Conservation (phyloP, 2,888 invertebrate species). For the Hesperia comma region DNA sequence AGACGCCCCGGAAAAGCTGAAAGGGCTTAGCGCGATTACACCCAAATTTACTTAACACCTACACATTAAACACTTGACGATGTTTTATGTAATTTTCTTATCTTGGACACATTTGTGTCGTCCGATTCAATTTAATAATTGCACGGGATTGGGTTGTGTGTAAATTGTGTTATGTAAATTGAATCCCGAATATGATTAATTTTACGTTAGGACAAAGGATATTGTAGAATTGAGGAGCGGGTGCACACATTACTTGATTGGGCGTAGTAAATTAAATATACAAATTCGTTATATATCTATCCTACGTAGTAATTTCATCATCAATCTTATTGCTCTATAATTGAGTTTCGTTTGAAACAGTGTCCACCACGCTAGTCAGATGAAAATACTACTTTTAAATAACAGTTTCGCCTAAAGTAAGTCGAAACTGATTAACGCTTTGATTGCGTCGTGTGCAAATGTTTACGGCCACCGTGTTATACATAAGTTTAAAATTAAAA, state of each 20-base stretch:
- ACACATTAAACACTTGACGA: conserved; percentile 75
- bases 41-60: conserved; percentile 84
- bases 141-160: conserved; percentile 69
- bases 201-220: conserved; percentile 58
- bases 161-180: conserved; percentile 72
- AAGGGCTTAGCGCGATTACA: conserved; percentile 82
- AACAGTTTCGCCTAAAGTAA: too few species aligned
- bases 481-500: too few species aligned
- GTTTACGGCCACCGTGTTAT: too few species aligned
- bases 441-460: too few species aligned
- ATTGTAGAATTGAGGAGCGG: conserved; percentile 41
- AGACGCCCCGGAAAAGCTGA: conserved; percentile 57
- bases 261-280: conserved; percentile 52
- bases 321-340: too few species aligned
- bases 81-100: conserved; percentile 76
- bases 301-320: background rate
- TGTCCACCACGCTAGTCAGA: too few species aligned
- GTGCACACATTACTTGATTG: conserved; percentile 56
- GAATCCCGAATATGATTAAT: conserved; percentile 69
- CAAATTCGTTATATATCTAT: conserved; percentile 8
- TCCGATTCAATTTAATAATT: conserved; percentile 77
- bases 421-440: too few species aligned
- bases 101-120: conserved; percentile 58
- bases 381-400: too few species aligned
- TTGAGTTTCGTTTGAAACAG: too few species aligned